These are phyloP conservation scores for Acrocephalus arundinaceus DNA, from an alignment of 2,113 vertebrate species.

Conservation along the genomic window DNA sequence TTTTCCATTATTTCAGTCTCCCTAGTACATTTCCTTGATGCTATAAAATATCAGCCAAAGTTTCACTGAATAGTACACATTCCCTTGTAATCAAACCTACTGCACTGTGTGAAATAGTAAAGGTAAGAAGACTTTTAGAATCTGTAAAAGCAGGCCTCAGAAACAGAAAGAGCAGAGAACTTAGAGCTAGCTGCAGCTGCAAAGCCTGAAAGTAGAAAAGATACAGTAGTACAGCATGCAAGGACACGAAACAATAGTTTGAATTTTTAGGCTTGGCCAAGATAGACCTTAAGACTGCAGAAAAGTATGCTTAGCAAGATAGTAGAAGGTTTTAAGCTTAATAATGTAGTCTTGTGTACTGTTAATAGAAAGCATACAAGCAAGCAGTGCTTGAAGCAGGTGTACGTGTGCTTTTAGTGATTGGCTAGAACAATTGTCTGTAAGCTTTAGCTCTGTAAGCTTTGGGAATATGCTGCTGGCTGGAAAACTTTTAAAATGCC, in stretches of 20 bases:
- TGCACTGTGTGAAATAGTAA: neutral
- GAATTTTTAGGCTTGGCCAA: neutral
- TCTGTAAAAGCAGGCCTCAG: neutral
- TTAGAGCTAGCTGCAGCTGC: neutral
- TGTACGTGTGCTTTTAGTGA: neutral
- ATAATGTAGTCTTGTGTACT: neutral
- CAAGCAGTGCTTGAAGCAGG: neutral
- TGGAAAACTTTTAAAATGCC: neutral
- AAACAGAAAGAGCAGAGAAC: neutral
- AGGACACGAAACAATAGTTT: neutral
- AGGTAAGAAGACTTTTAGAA: neutral
- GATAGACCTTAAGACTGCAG: neutral
- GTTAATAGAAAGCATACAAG: neutral
- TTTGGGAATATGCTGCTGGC: neutral
- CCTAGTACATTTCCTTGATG: neutral
- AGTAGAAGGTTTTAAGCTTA: neutral
- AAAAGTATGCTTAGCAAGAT: neutral
- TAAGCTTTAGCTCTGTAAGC: neutral
- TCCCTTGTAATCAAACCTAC: neutral
- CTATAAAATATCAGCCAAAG: neutral
- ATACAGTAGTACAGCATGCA: neutral
- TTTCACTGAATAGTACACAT: neutral
- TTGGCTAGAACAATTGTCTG: neutral
- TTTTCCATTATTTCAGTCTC: neutral
- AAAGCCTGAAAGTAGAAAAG: neutral